Conservation (phyloP, 2,888 invertebrate genomes). For the Malthinus flaveolus region DNA sequence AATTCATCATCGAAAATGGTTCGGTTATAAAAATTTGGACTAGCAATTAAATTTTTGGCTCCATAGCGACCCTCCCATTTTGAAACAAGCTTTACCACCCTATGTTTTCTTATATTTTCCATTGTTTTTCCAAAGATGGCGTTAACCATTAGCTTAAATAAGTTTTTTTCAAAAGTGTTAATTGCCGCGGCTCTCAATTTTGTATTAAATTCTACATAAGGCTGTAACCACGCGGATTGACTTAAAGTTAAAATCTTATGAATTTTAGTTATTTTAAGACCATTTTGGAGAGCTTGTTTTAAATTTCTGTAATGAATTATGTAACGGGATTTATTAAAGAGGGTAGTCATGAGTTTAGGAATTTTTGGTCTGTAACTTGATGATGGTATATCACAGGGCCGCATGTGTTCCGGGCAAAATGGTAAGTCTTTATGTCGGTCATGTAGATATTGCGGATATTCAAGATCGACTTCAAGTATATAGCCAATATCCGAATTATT, state of each 20-base stretch:
- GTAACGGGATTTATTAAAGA: conserved; percentile 27
- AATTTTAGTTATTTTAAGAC: neutral
- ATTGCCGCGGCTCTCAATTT: conserved; percentile 2
- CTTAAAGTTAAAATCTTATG: neutral
- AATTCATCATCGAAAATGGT: conserved; percentile 25
- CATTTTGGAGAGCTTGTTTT: neutral
- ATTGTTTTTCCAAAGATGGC: conserved; percentile 42
- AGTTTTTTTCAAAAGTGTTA: conserved; percentile 27
- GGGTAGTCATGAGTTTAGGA: conserved; percentile 35
- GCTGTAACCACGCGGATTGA: neutral
- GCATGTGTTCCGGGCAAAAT: conserved; percentile 29
- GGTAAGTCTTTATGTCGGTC: conserved; percentile 37
- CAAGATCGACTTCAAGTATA: conserved; percentile 51
- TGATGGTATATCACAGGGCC: too few species aligned
- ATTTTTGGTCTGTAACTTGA: conserved; percentile 26
- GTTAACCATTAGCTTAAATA: conserved; percentile 49
- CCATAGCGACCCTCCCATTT: conserved; percentile 38
- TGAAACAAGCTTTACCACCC: conserved; percentile 38
- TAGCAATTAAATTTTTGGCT: conserved; percentile 35
- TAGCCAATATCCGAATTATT: conserved; percentile 36
- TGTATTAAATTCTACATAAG: neutral
- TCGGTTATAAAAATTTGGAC: conserved; percentile 32
- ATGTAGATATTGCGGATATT: conserved; percentile 48
- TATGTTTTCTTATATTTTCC: conserved; percentile 47
- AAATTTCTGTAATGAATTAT: neutral